These are phyloP conservation scores for Phalacrocorax pelagicus DNA, from an alignment of 2,113 vertebrate genomes.

Conservation along the genomic window DNA sequence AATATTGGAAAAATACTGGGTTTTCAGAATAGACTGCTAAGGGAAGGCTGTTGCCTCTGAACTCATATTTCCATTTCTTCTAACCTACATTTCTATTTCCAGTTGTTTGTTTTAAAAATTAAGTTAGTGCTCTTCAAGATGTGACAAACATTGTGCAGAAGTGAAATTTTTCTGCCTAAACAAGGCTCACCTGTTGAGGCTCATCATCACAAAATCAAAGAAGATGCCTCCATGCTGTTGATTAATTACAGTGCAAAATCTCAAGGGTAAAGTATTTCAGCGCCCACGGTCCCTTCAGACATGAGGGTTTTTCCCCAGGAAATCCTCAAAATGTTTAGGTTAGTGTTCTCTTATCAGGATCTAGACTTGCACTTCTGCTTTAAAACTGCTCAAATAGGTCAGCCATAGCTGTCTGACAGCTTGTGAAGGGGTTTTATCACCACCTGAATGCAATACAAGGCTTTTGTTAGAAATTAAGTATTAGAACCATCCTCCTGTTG, in stretches of 20 bases:
- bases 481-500: background rate
- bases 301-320: background rate
- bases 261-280: background rate
- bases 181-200: background rate
- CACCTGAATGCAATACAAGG: background rate
- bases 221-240: background rate
- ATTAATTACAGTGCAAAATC: background rate
- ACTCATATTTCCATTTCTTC: background rate
- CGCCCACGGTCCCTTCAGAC: background rate
- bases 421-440: background rate
- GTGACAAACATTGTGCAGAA: background rate
- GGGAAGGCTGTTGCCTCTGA: background rate
- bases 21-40: background rate
- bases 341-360: background rate
- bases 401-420: background rate
- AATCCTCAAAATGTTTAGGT: background rate
- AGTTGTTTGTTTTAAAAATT: constrained; percentile 32
- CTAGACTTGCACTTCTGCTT: background rate
- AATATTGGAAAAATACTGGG: background rate
- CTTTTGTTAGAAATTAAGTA: background rate
- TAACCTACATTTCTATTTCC: background rate
- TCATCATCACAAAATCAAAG: background rate
- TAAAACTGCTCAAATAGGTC: background rate
- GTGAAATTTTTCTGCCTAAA: background rate
- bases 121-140: background rate